phyloP scores from a whole-genome alignment of 2,888 invertebrate species.

The Ornithoptera priamus region DNA sequence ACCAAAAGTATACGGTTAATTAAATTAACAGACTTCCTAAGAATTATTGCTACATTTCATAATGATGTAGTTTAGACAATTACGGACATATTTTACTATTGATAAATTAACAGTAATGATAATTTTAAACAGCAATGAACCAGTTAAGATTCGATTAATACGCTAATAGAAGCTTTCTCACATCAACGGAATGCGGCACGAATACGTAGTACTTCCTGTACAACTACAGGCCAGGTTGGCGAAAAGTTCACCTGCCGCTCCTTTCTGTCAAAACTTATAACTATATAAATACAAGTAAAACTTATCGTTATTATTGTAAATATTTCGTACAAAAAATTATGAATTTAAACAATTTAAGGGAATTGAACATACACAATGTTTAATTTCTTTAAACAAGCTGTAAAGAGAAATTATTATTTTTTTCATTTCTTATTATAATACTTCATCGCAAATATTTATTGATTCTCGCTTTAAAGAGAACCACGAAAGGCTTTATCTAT shows the following conservation, averaged over 20 bases:
- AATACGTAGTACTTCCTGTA: constrained; percentile 15
- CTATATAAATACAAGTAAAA: not conserved
- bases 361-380: too few relatives aligned
- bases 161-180: constrained; percentile 14
- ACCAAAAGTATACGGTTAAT: not conserved
- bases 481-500: too few relatives aligned
- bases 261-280: constrained; percentile 11
- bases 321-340: not conserved
- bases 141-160: constrained; percentile 3
- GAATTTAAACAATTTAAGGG: too few relatives aligned
- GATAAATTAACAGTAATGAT: constrained; percentile 2
- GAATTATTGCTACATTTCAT: not conserved
- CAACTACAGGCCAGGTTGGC: constrained; percentile 17
- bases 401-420: too few relatives aligned
- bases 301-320: not conserved
- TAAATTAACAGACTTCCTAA: not conserved
- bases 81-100: not conserved
- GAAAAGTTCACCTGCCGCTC: constrained; percentile 15
- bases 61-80: not conserved
- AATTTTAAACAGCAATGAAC: not conserved
- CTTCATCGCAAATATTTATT: too few relatives aligned
- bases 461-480: too few relatives aligned
- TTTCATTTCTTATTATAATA: too few relatives aligned
- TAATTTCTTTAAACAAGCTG: too few relatives aligned
- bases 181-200: constrained; percentile 14